Base-by-base conservation (phyloP, 2,888 invertebrate species). In the Argyresthia albistria region DNA sequence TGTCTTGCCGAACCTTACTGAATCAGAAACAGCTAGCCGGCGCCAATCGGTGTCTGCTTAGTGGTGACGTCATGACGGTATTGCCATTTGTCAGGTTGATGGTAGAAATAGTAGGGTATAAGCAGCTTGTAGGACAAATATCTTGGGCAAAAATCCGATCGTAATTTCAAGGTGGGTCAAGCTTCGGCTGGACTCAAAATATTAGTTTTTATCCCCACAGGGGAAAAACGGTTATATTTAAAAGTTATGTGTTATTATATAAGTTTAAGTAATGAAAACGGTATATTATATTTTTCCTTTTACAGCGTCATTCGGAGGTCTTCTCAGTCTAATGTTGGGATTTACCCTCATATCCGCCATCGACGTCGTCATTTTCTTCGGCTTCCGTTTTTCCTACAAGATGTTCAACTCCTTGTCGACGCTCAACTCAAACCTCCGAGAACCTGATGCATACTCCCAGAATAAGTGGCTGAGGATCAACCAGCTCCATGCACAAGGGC, bases 301-400 rank as follows among this genome's bases (percentile, higher is more conserved):
- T 89, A 60, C 79, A 93, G 93, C 92, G 60, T 90, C 92, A 1
- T 92, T 92, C 61, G 93, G 93, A 0, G 93, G 93, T 12, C 80
- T 93, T 0, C 73, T 93, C 1, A 91, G 92, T 42, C 74, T 93
- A 8, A 91, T 93, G 73, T 88, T 92, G 36, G 93, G 93, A 3
- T 93, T 93, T 64, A 93, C 92, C 50, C 81, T 93, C 25, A 90
- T 93, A 58, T 90, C 92, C 0, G 90, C 89, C 1, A 89, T 92
- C 58, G 93, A 93, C 67, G 69, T 92, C 50, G 56, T 92, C 7
- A 87, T 93, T 54, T 93, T 91, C 62, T 88, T 92, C 53, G 81
- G 88, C 0, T 77, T 91, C 56, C 80, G 89, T 48, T 72, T 91
- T 0, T 60, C 76, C 1, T 88, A 86, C 58, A 86, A 89, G 55